Evolutionary conservation across 2,113 vertebrate genomes (phyloP).

Genomic region (Chaetops frenatus): DNA sequence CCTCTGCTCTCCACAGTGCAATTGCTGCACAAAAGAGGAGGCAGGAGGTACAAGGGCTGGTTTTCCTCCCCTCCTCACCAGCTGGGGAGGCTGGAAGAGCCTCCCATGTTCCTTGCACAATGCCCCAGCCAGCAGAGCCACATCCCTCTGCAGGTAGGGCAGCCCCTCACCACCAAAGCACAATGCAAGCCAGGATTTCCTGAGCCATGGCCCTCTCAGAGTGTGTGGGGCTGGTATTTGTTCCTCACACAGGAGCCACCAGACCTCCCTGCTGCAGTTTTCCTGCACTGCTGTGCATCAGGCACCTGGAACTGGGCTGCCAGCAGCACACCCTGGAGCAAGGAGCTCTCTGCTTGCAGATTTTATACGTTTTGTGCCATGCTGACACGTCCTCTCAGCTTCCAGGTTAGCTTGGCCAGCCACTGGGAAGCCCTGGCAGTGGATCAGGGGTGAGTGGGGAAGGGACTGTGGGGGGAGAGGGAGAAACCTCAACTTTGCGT

Average conservation of each 20-base stretch:
- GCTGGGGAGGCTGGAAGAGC: neutral
- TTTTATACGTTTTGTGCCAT: neutral
- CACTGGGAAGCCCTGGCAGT: neutral
- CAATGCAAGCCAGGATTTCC: neutral
- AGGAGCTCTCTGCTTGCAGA: neutral
- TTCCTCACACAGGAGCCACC: neutral
- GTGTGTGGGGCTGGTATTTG: neutral
- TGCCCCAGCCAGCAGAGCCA: neutral
- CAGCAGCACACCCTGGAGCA: neutral
- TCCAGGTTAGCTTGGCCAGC: neutral
- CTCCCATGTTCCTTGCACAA: neutral
- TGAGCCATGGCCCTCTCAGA: neutral
- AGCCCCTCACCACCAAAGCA: neutral
- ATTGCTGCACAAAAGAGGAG: neutral
- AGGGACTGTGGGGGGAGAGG: neutral
- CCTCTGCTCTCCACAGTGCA: neutral
- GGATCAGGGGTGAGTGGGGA: accelerated
- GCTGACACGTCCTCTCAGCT: neutral
- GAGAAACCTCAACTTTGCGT: neutral
- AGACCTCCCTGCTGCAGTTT: neutral
- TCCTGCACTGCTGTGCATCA: accelerated
- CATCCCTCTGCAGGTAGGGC: neutral
- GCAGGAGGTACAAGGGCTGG: neutral
- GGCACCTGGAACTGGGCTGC: neutral
- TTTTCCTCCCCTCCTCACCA: neutral